Conservation (phyloP, 2,888 invertebrate species). For the Caenorhabditis parvicauda region DNA sequence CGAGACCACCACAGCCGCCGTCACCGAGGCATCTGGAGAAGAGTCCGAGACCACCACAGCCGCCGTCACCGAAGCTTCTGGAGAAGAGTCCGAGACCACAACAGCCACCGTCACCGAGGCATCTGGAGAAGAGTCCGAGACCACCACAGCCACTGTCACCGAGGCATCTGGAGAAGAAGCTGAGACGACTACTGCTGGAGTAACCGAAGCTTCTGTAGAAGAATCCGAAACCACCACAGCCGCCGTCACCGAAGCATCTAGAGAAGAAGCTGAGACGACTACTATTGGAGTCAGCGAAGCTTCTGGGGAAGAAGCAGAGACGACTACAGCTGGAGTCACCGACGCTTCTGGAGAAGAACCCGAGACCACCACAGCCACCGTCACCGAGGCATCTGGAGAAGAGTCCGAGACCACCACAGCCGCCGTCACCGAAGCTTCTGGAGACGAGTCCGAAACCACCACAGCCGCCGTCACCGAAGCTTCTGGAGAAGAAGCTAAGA, state of each 20-base stretch:
- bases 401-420: not conserved
- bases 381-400: conserved; percentile 7
- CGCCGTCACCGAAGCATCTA: conserved; percentile 2
- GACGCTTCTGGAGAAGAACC: conserved; percentile 9
- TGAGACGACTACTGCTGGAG: not conserved
- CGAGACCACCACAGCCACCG: conserved; percentile 3
- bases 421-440: not conserved
- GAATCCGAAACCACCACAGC: conserved; percentile 8
- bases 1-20: not conserved
- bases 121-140: conserved; percentile 3
- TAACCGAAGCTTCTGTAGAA: conserved; percentile 7
- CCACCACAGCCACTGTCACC: not conserved
- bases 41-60: conserved; percentile 11
- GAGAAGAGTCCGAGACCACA: not conserved
- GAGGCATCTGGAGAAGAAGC: not conserved
- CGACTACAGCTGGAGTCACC: conserved; percentile 6
- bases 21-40: conserved; percentile 7
- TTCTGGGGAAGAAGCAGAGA: conserved; percentile 10
- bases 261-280: conserved; percentile 15
- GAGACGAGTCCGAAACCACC: not conserved
- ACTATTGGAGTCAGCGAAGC: conserved; percentile 2
- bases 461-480: conserved; percentile 2
- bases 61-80: conserved; percentile 1
- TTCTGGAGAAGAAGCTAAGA: conserved; percentile 8
- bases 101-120: conserved; percentile 7